These are phyloP conservation scores for Cremastinae sp. DNA, from an alignment of 2,888 invertebrate genomes.

Conservation along the genomic window DNA sequence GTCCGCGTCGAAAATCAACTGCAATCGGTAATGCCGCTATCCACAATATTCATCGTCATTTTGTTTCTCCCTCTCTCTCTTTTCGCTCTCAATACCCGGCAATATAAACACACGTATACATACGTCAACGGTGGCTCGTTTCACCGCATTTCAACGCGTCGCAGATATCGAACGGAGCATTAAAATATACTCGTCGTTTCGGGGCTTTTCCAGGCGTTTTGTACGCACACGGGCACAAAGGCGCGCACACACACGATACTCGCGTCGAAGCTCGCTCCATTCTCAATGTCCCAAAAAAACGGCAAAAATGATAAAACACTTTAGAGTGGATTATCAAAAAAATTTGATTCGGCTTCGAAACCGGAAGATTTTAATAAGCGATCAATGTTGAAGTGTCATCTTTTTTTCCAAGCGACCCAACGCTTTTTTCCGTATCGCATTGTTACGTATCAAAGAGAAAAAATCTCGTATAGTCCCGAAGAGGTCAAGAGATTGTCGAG, in stretches of 20 bases:
- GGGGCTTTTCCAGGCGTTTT: conserved; percentile 61
- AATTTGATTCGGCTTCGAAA: too few relatives aligned
- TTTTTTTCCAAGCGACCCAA: not conserved
- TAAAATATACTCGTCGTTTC: conserved; percentile 54
- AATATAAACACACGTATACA: conserved; percentile 23
- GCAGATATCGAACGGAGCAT: conserved; percentile 64
- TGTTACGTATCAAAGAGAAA: not conserved
- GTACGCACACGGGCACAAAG: conserved; percentile 14
- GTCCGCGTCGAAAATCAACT: conserved; percentile 17
- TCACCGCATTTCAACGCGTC: conserved; percentile 52
- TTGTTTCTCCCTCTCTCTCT: conserved; percentile 14
- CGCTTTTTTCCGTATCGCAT: not conserved
- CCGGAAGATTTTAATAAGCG: too few relatives aligned
- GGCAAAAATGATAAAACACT: not conserved
- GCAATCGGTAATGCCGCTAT: conserved; percentile 17
- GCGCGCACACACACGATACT: not conserved
- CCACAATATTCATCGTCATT: conserved; percentile 17
- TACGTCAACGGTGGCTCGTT: conserved; percentile 34
- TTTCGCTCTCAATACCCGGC: conserved; percentile 17
- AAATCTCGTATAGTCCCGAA: conserved; percentile 1
- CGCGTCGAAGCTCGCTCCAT: conserved; percentile 12
- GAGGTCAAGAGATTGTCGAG: conserved; percentile 34
- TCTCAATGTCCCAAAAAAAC: not conserved
- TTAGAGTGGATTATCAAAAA: too few relatives aligned
- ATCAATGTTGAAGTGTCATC: too few relatives aligned